A percentile compares a stretch with the other conserved stretches of the same genome.
Evolutionary conservation across 1,140 invertebrate genomes (phyloP).

Genomic region (Bilobella aurantiaca): DNA sequence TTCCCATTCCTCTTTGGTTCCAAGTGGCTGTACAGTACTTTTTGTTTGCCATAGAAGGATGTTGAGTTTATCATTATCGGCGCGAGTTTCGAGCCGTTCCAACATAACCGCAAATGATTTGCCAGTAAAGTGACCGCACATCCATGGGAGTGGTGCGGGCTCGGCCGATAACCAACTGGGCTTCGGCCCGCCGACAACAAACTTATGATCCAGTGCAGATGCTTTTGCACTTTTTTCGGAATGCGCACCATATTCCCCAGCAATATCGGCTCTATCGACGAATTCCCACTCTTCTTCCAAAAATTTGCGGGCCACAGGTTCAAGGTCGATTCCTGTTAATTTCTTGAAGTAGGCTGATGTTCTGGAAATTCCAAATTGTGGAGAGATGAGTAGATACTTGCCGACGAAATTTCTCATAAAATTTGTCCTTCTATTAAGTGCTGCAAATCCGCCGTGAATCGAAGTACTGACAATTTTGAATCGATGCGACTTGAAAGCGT

Average conservation of each 20-base stretch:
- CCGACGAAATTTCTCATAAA: background rate
- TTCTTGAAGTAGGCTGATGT: background rate
- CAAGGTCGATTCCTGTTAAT: background rate
- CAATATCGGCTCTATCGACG: background rate
- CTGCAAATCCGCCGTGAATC: background rate
- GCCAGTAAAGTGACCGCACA: slow-evolving; percentile 2
- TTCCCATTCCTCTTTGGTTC: background rate
- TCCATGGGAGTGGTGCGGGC: background rate
- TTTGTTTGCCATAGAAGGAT: slow-evolving; percentile 4
- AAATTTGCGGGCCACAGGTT: background rate
- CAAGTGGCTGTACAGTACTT: background rate
- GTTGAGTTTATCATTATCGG: background rate
- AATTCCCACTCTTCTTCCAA: background rate
- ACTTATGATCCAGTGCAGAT: background rate
- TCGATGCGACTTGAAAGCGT: background rate
- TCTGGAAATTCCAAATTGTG: background rate
- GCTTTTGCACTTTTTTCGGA: background rate
- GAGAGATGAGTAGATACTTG: background rate
- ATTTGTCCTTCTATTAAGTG: background rate
- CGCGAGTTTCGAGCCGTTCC: background rate
- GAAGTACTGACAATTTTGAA: slow-evolving; percentile 2
- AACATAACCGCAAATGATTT: slow-evolving; percentile 9
- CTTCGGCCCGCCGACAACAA: background rate
- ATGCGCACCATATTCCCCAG: background rate
- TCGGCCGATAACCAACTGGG: background rate